Evolutionary conservation across 2,888 invertebrate species (phyloP).

Genomic region (Ypsolopha sequella): DNA sequence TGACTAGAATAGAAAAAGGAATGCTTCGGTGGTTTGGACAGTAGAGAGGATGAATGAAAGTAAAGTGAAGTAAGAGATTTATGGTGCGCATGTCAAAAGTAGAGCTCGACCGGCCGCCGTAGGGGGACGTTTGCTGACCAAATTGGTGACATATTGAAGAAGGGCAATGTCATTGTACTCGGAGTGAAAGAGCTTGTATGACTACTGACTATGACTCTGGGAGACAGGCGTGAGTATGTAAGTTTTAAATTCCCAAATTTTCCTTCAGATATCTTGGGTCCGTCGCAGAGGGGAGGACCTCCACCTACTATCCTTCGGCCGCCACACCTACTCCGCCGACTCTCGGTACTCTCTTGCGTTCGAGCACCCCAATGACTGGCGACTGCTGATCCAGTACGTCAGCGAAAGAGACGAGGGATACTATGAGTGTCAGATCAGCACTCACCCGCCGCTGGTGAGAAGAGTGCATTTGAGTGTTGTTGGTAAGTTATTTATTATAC

Average conservation of each 20-base stretch:
- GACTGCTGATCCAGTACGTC: constrained; percentile 78
- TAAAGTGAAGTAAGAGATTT: too few relatives aligned
- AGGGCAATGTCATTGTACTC: too few relatives aligned
- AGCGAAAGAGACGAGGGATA: constrained; percentile 82
- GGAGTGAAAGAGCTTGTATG: too few relatives aligned
- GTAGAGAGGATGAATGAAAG: too few relatives aligned
- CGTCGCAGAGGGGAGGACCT: constrained; percentile 75
- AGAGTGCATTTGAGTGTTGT: constrained; percentile 78
- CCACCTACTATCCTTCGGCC: constrained; percentile 77
- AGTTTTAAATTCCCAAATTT: not conserved
- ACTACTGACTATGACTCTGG: too few relatives aligned
- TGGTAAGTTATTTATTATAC: constrained; percentile 65
- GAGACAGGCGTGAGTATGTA: too few relatives aligned
- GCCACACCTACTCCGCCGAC: constrained; percentile 73
- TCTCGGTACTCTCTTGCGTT: constrained; percentile 78
- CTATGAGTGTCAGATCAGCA: constrained; percentile 85
- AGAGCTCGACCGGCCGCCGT: too few relatives aligned
- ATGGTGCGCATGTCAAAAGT: too few relatives aligned
- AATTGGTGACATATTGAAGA: too few relatives aligned
- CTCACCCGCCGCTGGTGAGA: constrained; percentile 80
- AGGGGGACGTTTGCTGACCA: too few relatives aligned
- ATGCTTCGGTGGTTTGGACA: too few relatives aligned
- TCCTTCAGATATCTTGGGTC: constrained; percentile 76
- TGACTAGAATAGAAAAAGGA: too few relatives aligned
- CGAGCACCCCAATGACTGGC: constrained; percentile 83